These are phyloP conservation scores for Drosophila paulistorum DNA, from an alignment of 1,140 invertebrate species.

Conservation along the genomic window DNA sequence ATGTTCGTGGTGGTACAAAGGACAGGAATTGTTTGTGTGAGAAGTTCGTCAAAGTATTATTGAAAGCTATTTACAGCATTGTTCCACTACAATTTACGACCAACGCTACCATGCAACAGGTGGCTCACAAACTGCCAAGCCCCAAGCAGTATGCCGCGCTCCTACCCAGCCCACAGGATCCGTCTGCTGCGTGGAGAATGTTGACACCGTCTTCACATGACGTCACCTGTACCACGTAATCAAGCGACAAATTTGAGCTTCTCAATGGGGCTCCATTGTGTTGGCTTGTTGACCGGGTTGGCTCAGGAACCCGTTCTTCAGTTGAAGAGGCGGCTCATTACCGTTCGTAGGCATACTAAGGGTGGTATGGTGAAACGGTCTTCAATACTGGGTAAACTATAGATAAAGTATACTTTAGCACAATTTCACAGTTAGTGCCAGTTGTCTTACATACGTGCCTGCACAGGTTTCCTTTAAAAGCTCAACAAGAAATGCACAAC, in stretches of 20 bases:
- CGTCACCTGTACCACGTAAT: not conserved
- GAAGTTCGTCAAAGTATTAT: slow-evolving; percentile 1
- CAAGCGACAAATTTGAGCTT: slow-evolving; percentile 2
- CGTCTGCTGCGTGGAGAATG: not conserved
- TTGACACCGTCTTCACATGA: slow-evolving; percentile 6
- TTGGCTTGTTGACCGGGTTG: not conserved
- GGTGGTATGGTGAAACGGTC: no score
- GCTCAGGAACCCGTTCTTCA: not conserved
- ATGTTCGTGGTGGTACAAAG: not conserved
- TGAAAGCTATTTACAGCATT: slow-evolving; percentile 2
- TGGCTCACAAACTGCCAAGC: not conserved
- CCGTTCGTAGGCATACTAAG: not conserved
- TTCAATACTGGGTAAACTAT: no score
- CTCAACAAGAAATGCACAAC: not conserved
- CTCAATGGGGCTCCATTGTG: slow-evolving; percentile 4
- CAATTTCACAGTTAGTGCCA: no score
- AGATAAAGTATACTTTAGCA: no score
- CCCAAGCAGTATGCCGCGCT: not conserved
- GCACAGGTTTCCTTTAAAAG: not conserved
- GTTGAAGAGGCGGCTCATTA: not conserved
- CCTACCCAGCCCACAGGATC: not conserved
- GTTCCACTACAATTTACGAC: slow-evolving; percentile 8
- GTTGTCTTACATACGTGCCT: not conserved
- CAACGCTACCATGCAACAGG: not conserved
- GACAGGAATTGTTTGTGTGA: not conserved